Evolutionary conservation across 2,113 vertebrate genomes (phyloP), one percentile per base, ranked within the genome.

Genomic region (Oreochromis aureus): DNA sequence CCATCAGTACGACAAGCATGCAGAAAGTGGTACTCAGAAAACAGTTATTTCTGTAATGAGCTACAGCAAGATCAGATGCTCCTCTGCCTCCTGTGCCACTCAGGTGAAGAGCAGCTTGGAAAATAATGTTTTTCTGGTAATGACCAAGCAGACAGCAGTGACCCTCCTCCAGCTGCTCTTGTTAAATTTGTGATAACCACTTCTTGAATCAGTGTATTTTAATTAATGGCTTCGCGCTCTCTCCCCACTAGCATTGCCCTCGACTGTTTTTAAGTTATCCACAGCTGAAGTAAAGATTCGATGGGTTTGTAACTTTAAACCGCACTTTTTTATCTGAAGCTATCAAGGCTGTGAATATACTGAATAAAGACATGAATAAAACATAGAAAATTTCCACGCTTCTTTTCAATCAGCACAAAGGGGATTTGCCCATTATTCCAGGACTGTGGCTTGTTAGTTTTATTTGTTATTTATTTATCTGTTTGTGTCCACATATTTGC

Each of bases 181-280:
- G 80, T 81, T 93, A 89, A 89, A 90, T 55, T 63, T 85, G 80
- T 86, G 82, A 83, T 90, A 90, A 91, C 59, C n/a, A 82, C 63
- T 84, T 46, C 71, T 89, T 91, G 83, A 91, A 87, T 89, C 56
- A 51, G 83, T 83, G 89, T 56, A 58, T 90, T 92, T 89, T 93
- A 93, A 92, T 85, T 71, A 88, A 88, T 41, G 66, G 30, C 59
- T 88, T 86, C 82, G 46, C 78, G 81, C 76, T 53, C n/a, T 39
- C 81, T 82, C 87, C 80, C 86, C 71, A 81, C 61, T 59, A 73
- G 83, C 83, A 15, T 51, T 54, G 34, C 80, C 90, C 78, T 90
- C 79, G 56, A 81, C 34, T 36, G 58, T 30, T n/a, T 71, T 61
- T 3, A 83, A 87, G 2, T 53, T 30, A 78, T 54, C n/a, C 54